These are phyloP conservation scores for Burhinus bistriatus DNA, from an alignment of 2,113 vertebrate species.

Conservation along the genomic window DNA sequence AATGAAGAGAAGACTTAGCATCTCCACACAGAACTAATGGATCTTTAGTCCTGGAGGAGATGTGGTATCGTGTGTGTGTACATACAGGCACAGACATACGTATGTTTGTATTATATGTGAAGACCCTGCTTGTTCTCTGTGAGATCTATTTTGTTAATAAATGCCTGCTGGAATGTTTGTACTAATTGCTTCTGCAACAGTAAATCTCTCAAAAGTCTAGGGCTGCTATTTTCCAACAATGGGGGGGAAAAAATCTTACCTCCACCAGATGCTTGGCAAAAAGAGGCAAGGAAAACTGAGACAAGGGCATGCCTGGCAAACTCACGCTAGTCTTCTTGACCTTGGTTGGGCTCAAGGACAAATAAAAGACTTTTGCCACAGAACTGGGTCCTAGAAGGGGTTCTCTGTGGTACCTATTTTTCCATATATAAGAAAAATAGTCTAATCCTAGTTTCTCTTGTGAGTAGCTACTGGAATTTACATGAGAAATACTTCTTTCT, in stretches of 20 bases:
- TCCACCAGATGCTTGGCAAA: neutral
- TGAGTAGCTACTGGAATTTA: neutral
- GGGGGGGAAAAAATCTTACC: fast-evolving
- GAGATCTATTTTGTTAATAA: neutral
- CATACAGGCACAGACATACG: neutral
- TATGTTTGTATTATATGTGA: neutral
- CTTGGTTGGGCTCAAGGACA: neutral
- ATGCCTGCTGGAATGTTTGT: neutral
- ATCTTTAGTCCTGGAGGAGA: neutral
- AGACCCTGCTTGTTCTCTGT: neutral
- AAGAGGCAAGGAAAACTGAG: neutral
- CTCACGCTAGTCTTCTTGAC: neutral
- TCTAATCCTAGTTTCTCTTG: neutral
- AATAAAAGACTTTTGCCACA: neutral
- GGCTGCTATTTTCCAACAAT: neutral
- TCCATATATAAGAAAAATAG: neutral
- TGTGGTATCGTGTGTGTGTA: neutral
- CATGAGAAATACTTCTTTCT: neutral
- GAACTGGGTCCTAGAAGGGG: neutral
- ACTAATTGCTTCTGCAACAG: neutral
- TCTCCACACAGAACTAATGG: neutral
- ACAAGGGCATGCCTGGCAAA: neutral
- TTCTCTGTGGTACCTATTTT: neutral
- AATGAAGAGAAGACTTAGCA: neutral
- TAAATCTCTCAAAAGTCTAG: neutral